Base-by-base conservation (phyloP, 2,888 invertebrate species). In the Mimachlamys varia region DNA sequence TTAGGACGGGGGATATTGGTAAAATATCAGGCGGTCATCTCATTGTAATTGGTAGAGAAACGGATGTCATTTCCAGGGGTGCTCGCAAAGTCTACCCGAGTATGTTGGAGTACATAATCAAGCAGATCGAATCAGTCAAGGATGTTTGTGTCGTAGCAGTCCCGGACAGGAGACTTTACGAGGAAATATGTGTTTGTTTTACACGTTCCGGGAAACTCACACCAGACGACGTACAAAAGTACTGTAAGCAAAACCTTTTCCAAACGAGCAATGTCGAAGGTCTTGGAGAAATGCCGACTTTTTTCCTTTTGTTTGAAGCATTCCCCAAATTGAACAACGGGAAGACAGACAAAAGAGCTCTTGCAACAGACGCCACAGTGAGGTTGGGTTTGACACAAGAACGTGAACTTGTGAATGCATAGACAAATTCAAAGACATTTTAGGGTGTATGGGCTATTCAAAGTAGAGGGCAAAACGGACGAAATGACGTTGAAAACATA, bases 61-160 rank as follows among this genome's bases (percentile, higher is more conserved):
- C 87, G 0, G 91, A 91, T 37, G 89, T 38, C 89, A 92, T 92
- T 50, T 88, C 88, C 38, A 87, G 89, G 17, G 92, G 90, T 0
- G 87, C 49, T 19, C 49, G 58, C 87, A 49, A 89, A 44, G 27
- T 89, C 0, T 87, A 92, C 50, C 92, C 92, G 0, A 89, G 87
- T 33, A 91, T 89, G 90, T 38, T 92, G 76, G 92, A 92, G 53
- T 13, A 87, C 5, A 50, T 89, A 22, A 89, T 92, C 90, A 88
- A 37, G 88, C 49, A 88, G 37, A 87, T 87, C n/a, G 44, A 62
- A 5, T 38, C 27, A 12, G 62, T 89, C 17, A 44, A 37, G 7
- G 89, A 89, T n/a, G 76, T 89, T 15, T n/a, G 62, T 37, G 49
- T 76, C 19, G 89, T 89, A 38, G 49, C 62, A 19, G 89, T 89